Evolutionary conservation across 2,888 invertebrate species (phyloP).

Genomic region (Macrophya alboannulata): DNA sequence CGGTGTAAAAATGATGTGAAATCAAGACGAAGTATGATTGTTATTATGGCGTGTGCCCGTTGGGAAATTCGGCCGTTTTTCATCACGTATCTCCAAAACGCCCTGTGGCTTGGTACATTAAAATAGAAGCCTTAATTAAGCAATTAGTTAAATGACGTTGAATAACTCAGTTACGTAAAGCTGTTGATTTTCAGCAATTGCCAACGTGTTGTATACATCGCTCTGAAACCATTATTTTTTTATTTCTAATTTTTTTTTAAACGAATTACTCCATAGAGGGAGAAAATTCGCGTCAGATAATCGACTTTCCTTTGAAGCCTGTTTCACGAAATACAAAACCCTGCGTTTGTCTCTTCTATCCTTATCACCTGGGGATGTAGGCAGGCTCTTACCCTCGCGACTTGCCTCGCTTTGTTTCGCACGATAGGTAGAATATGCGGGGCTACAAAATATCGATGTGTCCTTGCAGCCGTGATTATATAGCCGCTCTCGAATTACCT

Average conservation of each 20-base stretch:
- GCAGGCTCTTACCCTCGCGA: neutral
- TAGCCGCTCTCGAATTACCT: neutral
- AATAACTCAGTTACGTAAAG: constrained; percentile 3
- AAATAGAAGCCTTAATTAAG: constrained; percentile 11
- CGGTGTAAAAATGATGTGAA: neutral
- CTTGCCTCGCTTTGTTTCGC: neutral
- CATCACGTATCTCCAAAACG: neutral
- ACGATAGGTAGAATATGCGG: neutral
- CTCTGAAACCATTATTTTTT: neutral
- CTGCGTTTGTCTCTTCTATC: neutral
- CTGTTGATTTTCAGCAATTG: neutral
- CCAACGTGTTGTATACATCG: neutral
- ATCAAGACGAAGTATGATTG: neutral
- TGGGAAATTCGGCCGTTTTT: neutral
- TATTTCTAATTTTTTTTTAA: neutral
- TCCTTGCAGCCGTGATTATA: neutral
- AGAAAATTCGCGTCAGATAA: constrained; percentile 21
- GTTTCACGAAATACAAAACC: constrained; percentile 18
- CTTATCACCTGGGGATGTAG: neutral
- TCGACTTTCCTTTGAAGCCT: neutral
- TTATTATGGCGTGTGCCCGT: neutral
- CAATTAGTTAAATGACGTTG: neutral
- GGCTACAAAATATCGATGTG: constrained; percentile 24
- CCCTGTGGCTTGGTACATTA: neutral
- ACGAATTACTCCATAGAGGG: constrained; percentile 5